A percentile compares a stretch with the other conserved stretches of the same genome.
Evolutionary conservation across 1,140 invertebrate species (phyloP).

Genomic region (Bicyclus anynana): DNA sequence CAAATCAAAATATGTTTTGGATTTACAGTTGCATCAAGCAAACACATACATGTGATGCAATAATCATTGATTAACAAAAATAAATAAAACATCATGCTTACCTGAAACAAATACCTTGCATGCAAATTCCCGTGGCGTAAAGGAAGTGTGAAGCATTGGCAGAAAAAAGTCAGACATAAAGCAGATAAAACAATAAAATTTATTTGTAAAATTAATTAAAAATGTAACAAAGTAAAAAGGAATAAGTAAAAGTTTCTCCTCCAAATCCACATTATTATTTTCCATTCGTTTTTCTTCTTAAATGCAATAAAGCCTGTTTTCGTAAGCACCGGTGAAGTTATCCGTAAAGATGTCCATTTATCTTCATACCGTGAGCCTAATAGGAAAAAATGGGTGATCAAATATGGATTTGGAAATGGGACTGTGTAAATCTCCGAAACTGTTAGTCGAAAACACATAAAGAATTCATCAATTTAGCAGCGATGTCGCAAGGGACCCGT

Average conservation of each 20-base stretch:
- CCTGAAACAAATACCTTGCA: slow-evolving; percentile 26
- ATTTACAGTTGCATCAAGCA: no score
- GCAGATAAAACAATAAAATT: slow-evolving; percentile 52
- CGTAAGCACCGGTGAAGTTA: slow-evolving; percentile 34
- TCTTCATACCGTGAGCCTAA: slow-evolving; percentile 72
- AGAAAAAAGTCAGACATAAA: slow-evolving; percentile 42
- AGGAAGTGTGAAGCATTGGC: slow-evolving; percentile 19
- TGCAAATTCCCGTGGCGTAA: slow-evolving; percentile 21
- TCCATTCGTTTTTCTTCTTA: slow-evolving; percentile 48
- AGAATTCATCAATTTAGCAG: background rate
- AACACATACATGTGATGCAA: no score
- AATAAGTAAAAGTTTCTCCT: slow-evolving; percentile 43
- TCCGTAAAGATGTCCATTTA: slow-evolving; percentile 34
- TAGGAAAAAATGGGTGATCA: slow-evolving; percentile 56
- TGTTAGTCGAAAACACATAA: background rate
- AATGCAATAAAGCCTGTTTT: slow-evolving; percentile 47
- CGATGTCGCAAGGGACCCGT: background rate
- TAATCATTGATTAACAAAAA: background rate
- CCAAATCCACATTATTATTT: slow-evolving; percentile 61
- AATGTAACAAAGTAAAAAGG: slow-evolving; percentile 45
- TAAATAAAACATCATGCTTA: slow-evolving; percentile 22
- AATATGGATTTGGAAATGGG: slow-evolving; percentile 62
- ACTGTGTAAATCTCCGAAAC: background rate
- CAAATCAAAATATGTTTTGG: no score
- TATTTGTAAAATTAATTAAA: slow-evolving; percentile 49